Base-by-base conservation (phyloP, 1,140 invertebrate genomes). In the Triops cancriformis region DNA sequence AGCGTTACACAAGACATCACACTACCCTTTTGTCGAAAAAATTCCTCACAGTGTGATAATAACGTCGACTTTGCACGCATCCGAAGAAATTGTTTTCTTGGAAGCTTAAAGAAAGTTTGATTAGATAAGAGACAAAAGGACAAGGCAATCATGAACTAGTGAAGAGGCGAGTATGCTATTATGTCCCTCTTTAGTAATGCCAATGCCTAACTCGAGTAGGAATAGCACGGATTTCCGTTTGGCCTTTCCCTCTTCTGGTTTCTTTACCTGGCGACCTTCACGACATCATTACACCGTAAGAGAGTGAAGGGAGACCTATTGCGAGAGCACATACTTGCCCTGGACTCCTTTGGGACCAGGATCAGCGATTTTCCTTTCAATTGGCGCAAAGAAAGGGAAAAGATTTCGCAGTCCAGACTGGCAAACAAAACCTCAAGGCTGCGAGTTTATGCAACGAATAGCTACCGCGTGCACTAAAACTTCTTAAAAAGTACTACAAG, bases 231-330 rank as follows among this genome's bases (percentile, higher is more conserved):
- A 64, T 64, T 64, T 64, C 51, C 51, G 51, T 64, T 64, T 64
- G 51, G 51, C 51, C 51, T 64, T 64, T 64, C 51, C 51, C 51
- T 64, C 51, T 64, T 64, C 51, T 37, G 2, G 31, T 7, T 37
- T 37, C 14, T 64, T 64, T 64, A 64, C 51, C 51, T 64, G 51
- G 51, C 51, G 51, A 64, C 51, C 51, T 64, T 64, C 51, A 64
- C 18, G 51, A 64, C 51, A 37, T 37, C 31, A 64, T 12, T 5
- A 64, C n/a, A 4, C 5, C 0, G n/a, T 4, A 18, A 64, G 51
- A 23, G 51, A 64, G 51, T 64, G 51, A 64, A 64, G 51, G 51
- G 51, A 18, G 14, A n/a, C 18, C 51, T 18, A 64, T 12, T 9
- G 14, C 18, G 18, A 1, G 18, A n/a, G 51, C 51, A n/a, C 23